Percentiles rank a stretch among this genome's conserved stretches.
phyloP scores from a whole-genome alignment of 2,888 invertebrate genomes.

The Aporophyla lueneburgensis region DNA sequence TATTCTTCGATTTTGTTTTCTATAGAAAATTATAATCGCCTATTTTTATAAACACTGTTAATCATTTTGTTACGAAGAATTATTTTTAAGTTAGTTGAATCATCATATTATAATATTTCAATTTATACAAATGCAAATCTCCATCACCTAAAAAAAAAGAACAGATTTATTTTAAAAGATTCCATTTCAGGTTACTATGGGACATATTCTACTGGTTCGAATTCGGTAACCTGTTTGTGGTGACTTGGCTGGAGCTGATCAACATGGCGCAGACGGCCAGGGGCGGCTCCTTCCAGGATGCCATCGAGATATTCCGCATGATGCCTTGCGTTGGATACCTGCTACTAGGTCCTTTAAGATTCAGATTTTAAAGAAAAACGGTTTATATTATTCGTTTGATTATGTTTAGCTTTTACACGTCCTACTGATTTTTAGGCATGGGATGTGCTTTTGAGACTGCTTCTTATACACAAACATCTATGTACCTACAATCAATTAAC shows the following conservation, averaged over 20 bases:
- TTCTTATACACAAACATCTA: no score
- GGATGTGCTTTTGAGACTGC: not conserved
- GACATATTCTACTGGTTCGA: slow-evolving; percentile 81
- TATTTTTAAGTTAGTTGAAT: no score
- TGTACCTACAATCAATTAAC: no score
- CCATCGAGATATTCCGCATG: slow-evolving; percentile 80
- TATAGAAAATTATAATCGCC: no score
- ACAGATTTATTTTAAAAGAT: not conserved
- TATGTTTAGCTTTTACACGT: not conserved
- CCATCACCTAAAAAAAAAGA: no score
- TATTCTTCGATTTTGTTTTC: no score
- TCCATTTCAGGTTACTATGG: slow-evolving; percentile 74
- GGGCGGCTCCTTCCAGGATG: slow-evolving; percentile 78
- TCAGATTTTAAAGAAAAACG: not conserved
- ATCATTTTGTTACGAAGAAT: no score
- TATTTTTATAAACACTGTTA: no score
- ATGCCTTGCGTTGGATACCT: slow-evolving; percentile 83
- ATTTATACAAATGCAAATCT: no score
- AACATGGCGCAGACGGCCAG: slow-evolving; percentile 75
- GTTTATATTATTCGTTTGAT: not conserved
- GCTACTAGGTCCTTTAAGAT: slow-evolving; percentile 74
- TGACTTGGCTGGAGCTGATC: slow-evolving; percentile 73
- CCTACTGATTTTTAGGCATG: not conserved
- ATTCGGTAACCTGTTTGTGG: slow-evolving; percentile 75
- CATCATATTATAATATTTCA: no score